phyloP scores from a whole-genome alignment of 37 sponge, comb jelly and placozoan genomes.

The Crambe crambe region DNA sequence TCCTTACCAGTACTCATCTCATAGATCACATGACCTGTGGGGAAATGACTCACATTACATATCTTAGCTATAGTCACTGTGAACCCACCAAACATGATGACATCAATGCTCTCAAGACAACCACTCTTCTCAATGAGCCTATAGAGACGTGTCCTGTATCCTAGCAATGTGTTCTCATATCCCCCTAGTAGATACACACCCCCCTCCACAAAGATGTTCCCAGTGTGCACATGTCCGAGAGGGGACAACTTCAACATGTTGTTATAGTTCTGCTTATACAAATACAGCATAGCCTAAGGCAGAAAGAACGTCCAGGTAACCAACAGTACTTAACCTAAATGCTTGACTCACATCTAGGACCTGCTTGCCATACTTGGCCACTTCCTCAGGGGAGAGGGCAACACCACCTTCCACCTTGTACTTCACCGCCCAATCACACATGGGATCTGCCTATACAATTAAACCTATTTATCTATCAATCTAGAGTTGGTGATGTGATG shows the following conservation, averaged over 20 bases:
- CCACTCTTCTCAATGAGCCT: not conserved
- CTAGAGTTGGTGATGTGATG: not conserved
- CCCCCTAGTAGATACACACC: slow-evolving; percentile 40
- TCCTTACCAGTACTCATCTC: not conserved
- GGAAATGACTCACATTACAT: not conserved
- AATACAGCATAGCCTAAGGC: slow-evolving; percentile 34
- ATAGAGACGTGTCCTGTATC: slow-evolving; percentile 42
- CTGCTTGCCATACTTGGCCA: not conserved
- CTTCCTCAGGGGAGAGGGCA: not conserved
- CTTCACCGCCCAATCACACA: not conserved
- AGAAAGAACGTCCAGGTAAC: not conserved
- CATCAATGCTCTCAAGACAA: slow-evolving; percentile 8
- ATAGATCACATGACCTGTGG: not conserved
- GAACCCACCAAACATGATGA: slow-evolving; percentile 57
- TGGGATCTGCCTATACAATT: not conserved
- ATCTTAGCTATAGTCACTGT: not conserved
- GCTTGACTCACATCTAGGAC: not conserved
- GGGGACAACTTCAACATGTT: slow-evolving; percentile 37
- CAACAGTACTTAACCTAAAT: not conserved
- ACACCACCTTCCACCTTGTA: not conserved
- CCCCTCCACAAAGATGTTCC: slow-evolving; percentile 59
- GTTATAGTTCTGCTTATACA: slow-evolving; percentile 7
- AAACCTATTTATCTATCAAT: too few relatives aligned
- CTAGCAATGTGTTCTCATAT: slow-evolving; percentile 62
- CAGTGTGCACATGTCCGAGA: slow-evolving; percentile 55